Base-by-base conservation (phyloP, 2,113 vertebrate genomes). In the Triplophysa tibetana region DNA sequence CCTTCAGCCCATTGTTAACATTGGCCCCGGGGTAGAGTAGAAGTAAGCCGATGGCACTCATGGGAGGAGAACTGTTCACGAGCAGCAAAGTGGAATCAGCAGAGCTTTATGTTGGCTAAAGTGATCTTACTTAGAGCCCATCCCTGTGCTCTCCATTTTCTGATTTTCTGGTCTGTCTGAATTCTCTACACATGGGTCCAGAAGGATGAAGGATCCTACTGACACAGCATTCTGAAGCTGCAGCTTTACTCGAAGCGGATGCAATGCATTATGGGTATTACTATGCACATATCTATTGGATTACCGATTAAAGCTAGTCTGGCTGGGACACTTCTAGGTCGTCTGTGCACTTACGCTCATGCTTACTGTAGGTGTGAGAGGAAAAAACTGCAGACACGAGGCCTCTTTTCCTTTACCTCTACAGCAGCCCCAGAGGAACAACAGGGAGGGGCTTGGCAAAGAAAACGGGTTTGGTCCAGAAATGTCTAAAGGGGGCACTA, bases 51-150 rank as follows among this genome's bases (percentile, higher is more conserved):
- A 45, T 77, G 56, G 65, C 4, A 29, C 64, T 52, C 54, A 56
- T 19, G 17, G 54, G 19, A 56, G 54, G 54, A 56, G 54, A n/a
- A 56, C 79, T 77, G 63, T 79, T 84, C 77, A 77, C n/a, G 45
- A n/a, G 24, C 65, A 81, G 56, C 29, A 52, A 69, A 79, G 72
- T 78, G 80, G 85, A 78, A 80, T 86, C 64, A 70, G n/a, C 19
- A 38, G 75, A 33, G 65, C 78, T 78, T 83, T 78, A 79, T 43
- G 70, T n/a, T 60, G 70, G 52, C 72, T 82, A 67, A 68, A 80
- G 80, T 33, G 61, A 77, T 76, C 70, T 85, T 82, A 85, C 77
- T 62, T 21, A 66, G 52, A 48, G 48, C 70, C 75, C 43, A 66
- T 50, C 65, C 60, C 48, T 24, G 33, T 19, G 50, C 14, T 63